A percentile compares a stretch with the other conserved stretches of the same genome.
Conservation (phyloP, 1,140 invertebrate genomes). For the Acromyrmex charruanus region DNA sequence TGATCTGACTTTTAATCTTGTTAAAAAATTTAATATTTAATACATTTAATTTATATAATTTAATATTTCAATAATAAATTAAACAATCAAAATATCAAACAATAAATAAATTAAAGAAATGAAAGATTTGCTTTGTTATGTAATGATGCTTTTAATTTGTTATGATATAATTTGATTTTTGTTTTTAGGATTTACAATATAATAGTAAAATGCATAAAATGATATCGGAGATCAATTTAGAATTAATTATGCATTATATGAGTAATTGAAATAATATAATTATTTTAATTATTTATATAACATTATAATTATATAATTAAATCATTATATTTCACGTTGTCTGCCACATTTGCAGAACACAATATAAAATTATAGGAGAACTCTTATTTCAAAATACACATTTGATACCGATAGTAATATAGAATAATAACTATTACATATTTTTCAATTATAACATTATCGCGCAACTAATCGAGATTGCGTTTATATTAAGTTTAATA, state of each 20-base stretch:
- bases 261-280: too few relatives aligned
- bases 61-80: not conserved
- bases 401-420: not conserved
- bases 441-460: not conserved
- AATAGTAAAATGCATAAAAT: not conserved
- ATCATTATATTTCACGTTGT: too few relatives aligned
- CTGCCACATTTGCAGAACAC: not conserved
- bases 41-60: too few relatives aligned
- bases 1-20: not conserved
- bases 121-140: not conserved
- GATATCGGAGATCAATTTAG: not conserved
- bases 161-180: slow-evolving; percentile 4
- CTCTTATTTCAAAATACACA: not conserved
- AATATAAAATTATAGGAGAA: not conserved
- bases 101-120: not conserved
- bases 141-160: not conserved
- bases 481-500: not conserved
- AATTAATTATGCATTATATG: not conserved
- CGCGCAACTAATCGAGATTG: not conserved
- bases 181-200: not conserved
- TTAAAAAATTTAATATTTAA: not conserved
- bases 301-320: too few relatives aligned
- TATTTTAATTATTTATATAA: not conserved
- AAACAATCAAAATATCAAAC: not conserved
- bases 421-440: not conserved